A percentile compares a stretch with the other conserved stretches of the same genome.
Evolutionary conservation across 2,888 invertebrate genomes (phyloP).

Genomic region (Epirrita christyi): DNA sequence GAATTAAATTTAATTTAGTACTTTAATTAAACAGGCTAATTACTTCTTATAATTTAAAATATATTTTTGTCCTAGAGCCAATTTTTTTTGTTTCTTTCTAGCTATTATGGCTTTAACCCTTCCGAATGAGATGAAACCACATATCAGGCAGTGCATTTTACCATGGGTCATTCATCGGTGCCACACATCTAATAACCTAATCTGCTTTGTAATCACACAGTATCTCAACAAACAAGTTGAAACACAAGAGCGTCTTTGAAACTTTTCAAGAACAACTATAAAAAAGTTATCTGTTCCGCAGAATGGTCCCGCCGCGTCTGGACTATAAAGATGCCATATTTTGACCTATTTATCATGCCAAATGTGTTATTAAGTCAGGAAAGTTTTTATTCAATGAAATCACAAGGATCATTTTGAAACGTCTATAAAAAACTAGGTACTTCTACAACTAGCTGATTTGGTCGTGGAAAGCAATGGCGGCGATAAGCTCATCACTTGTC

Average conservation of each 20-base stretch:
- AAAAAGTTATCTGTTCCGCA: slow-evolving; percentile 32
- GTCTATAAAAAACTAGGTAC: not conserved
- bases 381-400: not conserved
- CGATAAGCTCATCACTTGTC: no score
- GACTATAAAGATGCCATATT: slow-evolving; percentile 14
- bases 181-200: not conserved
- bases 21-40: no score
- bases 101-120: not conserved
- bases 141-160: not conserved
- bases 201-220: slow-evolving; percentile 10
- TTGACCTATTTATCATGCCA: not conserved
- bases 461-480: no score
- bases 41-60: no score
- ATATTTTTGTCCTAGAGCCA: not conserved
- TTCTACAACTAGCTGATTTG: no score
- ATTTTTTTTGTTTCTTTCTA: not conserved
- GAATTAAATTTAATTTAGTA: no score
- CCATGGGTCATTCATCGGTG: not conserved
- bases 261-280: slow-evolving; percentile 37
- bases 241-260: slow-evolving; percentile 7
- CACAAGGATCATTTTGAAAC: not conserved
- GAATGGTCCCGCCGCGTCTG: slow-evolving; percentile 6
- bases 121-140: not conserved
- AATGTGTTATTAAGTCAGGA: no score
- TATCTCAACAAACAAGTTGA: not conserved